Conservation (phyloP, 92 coral and sea anemone genomes). For the Micromussa lordhowensis region DNA sequence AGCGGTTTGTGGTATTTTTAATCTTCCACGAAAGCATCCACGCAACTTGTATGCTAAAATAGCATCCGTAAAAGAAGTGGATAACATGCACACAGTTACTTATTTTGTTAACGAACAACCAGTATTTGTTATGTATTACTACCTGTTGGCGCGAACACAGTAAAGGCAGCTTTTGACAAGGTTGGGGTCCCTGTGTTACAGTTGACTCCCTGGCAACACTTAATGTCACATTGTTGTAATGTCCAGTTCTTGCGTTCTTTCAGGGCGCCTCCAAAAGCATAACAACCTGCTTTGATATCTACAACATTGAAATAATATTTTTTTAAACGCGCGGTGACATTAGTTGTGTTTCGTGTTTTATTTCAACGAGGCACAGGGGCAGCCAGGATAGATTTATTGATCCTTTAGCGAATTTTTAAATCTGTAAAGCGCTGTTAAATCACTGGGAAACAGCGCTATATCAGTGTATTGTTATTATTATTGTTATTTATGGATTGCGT, state of each 20-base stretch:
- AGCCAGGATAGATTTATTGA: too few species aligned
- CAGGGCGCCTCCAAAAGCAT: not conserved
- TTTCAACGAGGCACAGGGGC: too few species aligned
- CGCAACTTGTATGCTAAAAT: too few species aligned
- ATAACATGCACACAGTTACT: not conserved
- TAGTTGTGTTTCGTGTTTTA: too few species aligned
- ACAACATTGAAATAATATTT: not conserved
- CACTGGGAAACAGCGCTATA: too few species aligned
- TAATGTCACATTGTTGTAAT: not conserved
- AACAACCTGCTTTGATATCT: conserved; percentile 1
- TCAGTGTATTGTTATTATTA: too few species aligned
- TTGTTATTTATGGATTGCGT: too few species aligned
- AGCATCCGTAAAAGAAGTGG: not conserved
- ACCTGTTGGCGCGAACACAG: not conserved
- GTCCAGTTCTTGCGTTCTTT: not conserved
- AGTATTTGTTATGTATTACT: not conserved
- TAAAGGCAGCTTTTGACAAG: not conserved
- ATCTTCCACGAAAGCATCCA: too few species aligned
- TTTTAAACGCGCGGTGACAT: too few species aligned
- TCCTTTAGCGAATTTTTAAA: too few species aligned
- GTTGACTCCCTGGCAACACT: not conserved
- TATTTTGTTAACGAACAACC: not conserved
- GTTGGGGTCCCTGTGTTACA: not conserved
- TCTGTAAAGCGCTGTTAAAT: too few species aligned
- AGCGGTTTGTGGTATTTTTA: too few species aligned